Base-by-base conservation (phyloP, 2,113 vertebrate genomes). In the Phalacrocorax aristotelis region DNA sequence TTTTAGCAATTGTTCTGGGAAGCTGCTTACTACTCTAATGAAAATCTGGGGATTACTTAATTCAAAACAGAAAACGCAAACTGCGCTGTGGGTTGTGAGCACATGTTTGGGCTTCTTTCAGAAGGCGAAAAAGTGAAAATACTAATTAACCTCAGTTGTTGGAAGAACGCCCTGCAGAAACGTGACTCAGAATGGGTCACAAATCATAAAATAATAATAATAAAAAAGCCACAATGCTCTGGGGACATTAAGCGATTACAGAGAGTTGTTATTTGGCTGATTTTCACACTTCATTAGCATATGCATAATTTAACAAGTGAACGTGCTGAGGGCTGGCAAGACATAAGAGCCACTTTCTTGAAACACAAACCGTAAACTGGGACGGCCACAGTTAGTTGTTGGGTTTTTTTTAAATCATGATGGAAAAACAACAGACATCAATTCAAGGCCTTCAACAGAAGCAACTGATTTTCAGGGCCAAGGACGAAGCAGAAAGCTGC, bases 221-320 rank as follows among this genome's bases (percentile, higher is more conserved):
- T 36, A 95, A 95, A 93, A 97, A 96, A 92, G 72, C 83, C 94
- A 93, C 96, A 97, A 80, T 84, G 89, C 98, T 98, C 98, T 94
- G 79, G 98, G 98, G 98, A 98, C 95, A 95, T 89, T 95, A 98
- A 91, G 94, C 79, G 97, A 98, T 98, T 98, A 98, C 93, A 94
- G 97, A 98, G 97, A 97, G 98, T 95, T 97, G 96, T 98, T 97
- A 98, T 98, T 98, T 98, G 98, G 97, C 96, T 97, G 98, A 98
- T 98, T 98, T 98, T 98, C 98, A 98, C 98, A 98, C 98, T 98
- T 98, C 98, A 98, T 99, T 99, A 98, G 97, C 97, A 98, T 98
- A 98, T 95, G 97, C 98, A 98, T 98, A 98, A 98, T 98, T 98
- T 98, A 98, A 98, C 97, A 92, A 98, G 96, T 95, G 94, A 98